phyloP scores from a whole-genome alignment of 2,113 vertebrate genomes.

The Ameiurus melas region DNA sequence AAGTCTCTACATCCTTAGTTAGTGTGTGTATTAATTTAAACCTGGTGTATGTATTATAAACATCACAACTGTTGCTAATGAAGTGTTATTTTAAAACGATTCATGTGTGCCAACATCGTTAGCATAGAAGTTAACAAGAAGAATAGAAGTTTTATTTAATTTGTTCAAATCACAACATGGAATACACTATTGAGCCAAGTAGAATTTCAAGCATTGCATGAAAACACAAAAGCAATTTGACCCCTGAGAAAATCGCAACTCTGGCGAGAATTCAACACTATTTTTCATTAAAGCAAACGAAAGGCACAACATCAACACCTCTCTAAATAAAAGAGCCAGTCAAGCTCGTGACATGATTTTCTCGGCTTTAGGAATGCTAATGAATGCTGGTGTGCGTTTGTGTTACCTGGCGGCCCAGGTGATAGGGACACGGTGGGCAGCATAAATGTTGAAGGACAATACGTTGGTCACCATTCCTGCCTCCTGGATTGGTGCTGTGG shows the following conservation, averaged over 20 bases:
- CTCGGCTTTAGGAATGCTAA: background rate
- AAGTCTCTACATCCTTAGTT: background rate
- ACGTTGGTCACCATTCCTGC: slow-evolving; percentile 80
- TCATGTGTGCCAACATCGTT: background rate
- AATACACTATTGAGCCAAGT: background rate
- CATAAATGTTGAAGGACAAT: slow-evolving; percentile 86
- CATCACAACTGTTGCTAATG: background rate
- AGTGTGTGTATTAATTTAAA: background rate
- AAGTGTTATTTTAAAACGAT: background rate
- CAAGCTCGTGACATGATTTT: background rate
- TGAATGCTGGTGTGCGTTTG: background rate
- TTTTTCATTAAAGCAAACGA: background rate
- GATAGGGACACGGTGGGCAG: slow-evolving; percentile 92
- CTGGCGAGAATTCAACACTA: background rate
- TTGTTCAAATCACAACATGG: background rate
- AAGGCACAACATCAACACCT: background rate
- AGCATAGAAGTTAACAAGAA: background rate
- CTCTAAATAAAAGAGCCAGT: background rate
- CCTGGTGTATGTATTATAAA: background rate
- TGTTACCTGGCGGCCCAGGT: slow-evolving; percentile 90
- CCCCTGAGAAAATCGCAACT: background rate
- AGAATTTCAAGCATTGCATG: background rate
- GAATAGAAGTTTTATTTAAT: no score
- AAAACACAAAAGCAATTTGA: background rate
- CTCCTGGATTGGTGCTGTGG: slow-evolving; percentile 75